Conservation (phyloP, 2,888 invertebrate genomes). For the Girardia tigrina region DNA sequence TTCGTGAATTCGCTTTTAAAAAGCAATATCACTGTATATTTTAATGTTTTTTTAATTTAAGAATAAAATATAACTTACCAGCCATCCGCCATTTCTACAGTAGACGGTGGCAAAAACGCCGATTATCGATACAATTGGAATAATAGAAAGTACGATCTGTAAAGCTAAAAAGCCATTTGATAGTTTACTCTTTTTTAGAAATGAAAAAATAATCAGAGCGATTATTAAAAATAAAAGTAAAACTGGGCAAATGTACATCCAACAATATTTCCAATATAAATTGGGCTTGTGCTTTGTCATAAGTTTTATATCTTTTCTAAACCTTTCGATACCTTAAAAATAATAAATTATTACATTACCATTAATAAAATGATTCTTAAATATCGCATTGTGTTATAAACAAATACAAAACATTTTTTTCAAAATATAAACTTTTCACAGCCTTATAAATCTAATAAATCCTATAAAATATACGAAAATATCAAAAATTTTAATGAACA, state of each 20-base stretch:
- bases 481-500: no score
- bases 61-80: background rate
- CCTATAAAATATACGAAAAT: no score
- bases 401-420: no score
- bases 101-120: background rate
- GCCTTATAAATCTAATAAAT: no score
- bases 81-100: background rate
- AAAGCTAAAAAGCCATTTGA: background rate
- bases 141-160: background rate
- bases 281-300: background rate
- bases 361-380: background rate
- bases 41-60: no score
- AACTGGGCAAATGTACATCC: background rate
- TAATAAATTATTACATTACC: background rate
- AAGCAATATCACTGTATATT: no score
- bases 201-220: background rate
- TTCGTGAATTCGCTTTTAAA: no score
- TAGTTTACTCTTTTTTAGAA: background rate
- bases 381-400: background rate
- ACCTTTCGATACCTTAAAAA: background rate
- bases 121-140: background rate
- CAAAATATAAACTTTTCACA: no score
- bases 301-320: background rate
- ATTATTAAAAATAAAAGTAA: background rate
- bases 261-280: background rate